A percentile compares a stretch with the other conserved stretches of the same genome.
phyloP scores from a whole-genome alignment of 2,113 vertebrate genomes.

The Numenius arquata region DNA sequence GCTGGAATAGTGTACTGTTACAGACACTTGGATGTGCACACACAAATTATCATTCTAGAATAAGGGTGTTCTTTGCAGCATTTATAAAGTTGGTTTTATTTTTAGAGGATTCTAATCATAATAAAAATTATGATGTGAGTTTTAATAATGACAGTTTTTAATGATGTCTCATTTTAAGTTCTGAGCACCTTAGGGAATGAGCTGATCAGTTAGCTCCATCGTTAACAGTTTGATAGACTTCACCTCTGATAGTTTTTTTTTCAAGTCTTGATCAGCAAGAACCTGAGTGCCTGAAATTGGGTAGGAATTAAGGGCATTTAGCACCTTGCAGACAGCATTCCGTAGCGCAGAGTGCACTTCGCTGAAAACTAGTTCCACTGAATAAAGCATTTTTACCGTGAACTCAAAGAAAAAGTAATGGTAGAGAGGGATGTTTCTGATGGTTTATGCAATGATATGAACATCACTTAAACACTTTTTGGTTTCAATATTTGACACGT shows the following conservation, averaged over 20 bases:
- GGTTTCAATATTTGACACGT: slow-evolving; percentile 54
- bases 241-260: neutral
- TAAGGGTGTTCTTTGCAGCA: neutral
- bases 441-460: slow-evolving; percentile 46
- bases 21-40: neutral
- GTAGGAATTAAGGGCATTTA: neutral
- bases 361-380: neutral
- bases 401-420: neutral
- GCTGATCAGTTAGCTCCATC: neutral
- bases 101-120: neutral
- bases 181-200: neutral
- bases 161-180: neutral
- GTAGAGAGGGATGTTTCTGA: slow-evolving; percentile 28
- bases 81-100: neutral
- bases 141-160: neutral
- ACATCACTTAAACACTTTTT: slow-evolving; percentile 45
- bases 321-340: neutral
- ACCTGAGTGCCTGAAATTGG: neutral
- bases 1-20: neutral
- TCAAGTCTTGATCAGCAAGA: neutral
- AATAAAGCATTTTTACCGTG: neutral
- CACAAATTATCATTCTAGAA: neutral
- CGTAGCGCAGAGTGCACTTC: neutral
- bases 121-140: neutral
- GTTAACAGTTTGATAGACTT: neutral